A percentile compares a stretch with the other conserved stretches of the same genome.
phyloP scores from a whole-genome alignment of 2,797 vertebrate genomes.

The Oryzias sinensis region DNA sequence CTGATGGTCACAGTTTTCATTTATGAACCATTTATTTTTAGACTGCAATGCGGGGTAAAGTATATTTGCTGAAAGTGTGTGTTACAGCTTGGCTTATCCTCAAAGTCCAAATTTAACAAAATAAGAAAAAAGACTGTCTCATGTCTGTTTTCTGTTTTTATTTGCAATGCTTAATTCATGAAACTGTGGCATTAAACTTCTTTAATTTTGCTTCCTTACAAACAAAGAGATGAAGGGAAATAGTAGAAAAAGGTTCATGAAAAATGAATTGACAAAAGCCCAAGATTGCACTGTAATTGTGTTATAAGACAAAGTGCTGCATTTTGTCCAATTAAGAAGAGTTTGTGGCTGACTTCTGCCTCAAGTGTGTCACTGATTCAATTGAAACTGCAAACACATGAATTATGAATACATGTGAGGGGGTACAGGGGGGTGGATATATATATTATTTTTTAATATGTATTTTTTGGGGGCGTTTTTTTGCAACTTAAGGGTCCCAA shows the following conservation, averaged over 20 bases:
- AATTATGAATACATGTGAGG: slow-evolving; percentile 64
- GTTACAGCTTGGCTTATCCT: slow-evolving; percentile 10
- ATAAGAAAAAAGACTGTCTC: slow-evolving; percentile 20
- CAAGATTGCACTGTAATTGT: slow-evolving; percentile 17
- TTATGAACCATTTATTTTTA: slow-evolving; percentile 23
- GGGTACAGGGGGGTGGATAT: slow-evolving; percentile 9
- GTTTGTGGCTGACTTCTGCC: slow-evolving; percentile 17
- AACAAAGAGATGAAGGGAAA: background rate
- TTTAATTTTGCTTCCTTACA: slow-evolving; percentile 27
- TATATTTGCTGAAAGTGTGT: slow-evolving; percentile 1
- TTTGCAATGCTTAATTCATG: slow-evolving; percentile 4
- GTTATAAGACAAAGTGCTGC: slow-evolving; percentile 15
- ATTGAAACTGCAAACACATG: slow-evolving; percentile 30
- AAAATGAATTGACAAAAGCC: slow-evolving; percentile 6
- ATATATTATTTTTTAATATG: too few relatives aligned
- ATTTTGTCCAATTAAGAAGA: slow-evolving; percentile 11
- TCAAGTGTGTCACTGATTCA: slow-evolving; percentile 9
- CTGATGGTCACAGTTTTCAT: slow-evolving; percentile 22
- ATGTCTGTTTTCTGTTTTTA: slow-evolving; percentile 18
- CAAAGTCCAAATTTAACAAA: slow-evolving; percentile 37
- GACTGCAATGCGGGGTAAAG: slow-evolving; percentile 27
- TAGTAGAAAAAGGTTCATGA: slow-evolving; percentile 11
- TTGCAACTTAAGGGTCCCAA: slow-evolving; percentile 60
- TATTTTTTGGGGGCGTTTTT: slow-evolving; percentile 16
- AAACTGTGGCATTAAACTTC: slow-evolving; percentile 16